These are phyloP conservation scores for Drosophila niveifrons DNA, from an alignment of 2,888 invertebrate species.

Conservation along the genomic window DNA sequence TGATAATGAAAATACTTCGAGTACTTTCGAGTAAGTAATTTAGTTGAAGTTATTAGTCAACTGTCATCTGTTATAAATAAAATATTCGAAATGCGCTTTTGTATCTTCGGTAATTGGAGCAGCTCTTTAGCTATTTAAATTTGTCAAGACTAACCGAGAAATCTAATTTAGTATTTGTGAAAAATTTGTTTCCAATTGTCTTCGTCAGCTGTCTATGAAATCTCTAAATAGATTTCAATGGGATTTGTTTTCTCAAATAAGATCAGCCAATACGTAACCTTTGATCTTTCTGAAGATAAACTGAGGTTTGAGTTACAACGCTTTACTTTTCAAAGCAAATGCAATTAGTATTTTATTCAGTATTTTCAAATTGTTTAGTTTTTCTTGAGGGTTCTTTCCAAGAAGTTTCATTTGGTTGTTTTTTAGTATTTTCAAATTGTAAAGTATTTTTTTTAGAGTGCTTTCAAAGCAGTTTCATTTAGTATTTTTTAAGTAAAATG, in stretches of 20 bases:
- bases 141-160: background rate
- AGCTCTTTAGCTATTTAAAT: background rate
- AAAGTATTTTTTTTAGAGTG: background rate
- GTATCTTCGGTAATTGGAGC: too few species aligned
- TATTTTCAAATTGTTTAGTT: too few species aligned
- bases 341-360: too few species aligned
- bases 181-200: slow-evolving; percentile 1
- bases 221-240: background rate
- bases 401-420: too few species aligned
- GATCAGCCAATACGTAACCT: background rate
- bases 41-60: background rate
- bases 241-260: background rate
- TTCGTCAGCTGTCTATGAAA: background rate
- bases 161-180: background rate
- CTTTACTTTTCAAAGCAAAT: background rate
- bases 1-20: background rate
- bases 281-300: background rate
- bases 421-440: too few species aligned
- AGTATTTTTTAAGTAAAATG: too few species aligned
- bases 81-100: background rate
- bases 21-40: background rate
- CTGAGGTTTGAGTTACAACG: background rate
- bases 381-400: too few species aligned
- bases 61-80: background rate
- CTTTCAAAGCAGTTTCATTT: background rate